Evolutionary conservation across 2,113 vertebrate genomes (phyloP).

Genomic region (Hippocampus mohnikei): DNA sequence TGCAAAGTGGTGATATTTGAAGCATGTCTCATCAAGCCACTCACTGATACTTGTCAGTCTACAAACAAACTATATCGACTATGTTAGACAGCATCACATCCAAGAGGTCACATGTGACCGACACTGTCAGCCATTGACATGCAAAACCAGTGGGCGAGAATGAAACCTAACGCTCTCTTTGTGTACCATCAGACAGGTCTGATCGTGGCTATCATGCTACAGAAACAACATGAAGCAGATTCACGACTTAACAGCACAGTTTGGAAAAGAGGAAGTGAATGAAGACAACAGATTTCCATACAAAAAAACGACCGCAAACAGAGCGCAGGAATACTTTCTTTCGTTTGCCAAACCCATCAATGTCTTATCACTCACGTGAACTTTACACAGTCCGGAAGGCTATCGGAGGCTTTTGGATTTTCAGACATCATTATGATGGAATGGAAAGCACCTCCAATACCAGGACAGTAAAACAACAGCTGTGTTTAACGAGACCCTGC

Average conservation of each 20-base stretch:
- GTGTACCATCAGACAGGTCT: neutral
- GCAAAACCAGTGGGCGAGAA: slow-evolving; percentile 15
- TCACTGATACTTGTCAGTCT: slow-evolving; percentile 26
- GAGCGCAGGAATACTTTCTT: neutral
- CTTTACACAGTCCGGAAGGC: neutral
- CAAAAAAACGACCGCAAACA: neutral
- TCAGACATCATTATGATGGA: neutral
- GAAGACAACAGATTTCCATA: slow-evolving; percentile 13
- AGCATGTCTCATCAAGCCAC: slow-evolving; percentile 5
- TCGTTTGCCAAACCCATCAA: neutral
- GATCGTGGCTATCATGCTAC: neutral
- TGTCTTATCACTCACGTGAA: neutral
- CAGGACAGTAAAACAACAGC: neutral
- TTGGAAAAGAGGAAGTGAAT: slow-evolving; percentile 14
- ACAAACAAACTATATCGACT: slow-evolving; percentile 28
- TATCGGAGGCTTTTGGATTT: neutral
- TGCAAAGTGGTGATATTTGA: neutral
- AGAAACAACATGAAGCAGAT: neutral
- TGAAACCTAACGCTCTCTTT: neutral
- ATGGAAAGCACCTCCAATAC: neutral
- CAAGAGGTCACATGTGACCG: slow-evolving; percentile 12
- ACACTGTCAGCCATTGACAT: slow-evolving; percentile 33
- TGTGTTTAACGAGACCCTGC: neutral
- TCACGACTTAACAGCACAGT: neutral
- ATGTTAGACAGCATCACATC: neutral